A percentile compares a stretch with the other conserved stretches of the same genome.
These are phyloP conservation scores for Noctua janthina DNA, from an alignment of 2,888 invertebrate genomes.

Conservation along the genomic window DNA sequence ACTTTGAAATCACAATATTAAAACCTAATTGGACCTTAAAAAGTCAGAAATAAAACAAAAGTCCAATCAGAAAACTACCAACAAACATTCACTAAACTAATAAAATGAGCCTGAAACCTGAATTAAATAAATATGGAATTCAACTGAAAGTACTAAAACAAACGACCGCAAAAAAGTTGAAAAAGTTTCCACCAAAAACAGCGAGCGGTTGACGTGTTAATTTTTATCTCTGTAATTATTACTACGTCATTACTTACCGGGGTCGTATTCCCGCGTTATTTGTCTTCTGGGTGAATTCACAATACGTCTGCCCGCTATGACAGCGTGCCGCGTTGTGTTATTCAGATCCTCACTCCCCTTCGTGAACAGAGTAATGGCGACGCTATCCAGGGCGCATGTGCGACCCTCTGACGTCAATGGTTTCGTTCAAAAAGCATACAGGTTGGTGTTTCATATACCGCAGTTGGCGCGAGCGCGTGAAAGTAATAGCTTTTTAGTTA, in stretches of 20 bases:
- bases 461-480: constrained; percentile 68
- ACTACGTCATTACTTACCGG: constrained; percentile 81
- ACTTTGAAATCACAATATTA: constrained; percentile 1
- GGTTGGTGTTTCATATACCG: constrained; percentile 78
- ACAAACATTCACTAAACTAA: constrained; percentile 24
- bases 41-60: constrained; percentile 11
- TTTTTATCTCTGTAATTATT: constrained; percentile 65
- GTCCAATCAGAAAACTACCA: constrained; percentile 11
- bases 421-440: constrained; percentile 88
- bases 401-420: constrained; percentile 88
- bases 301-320: constrained; percentile 76
- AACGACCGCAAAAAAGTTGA: not conserved
- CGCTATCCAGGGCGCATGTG: constrained; percentile 76
- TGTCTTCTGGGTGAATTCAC: constrained; percentile 66
- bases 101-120: constrained; percentile 15
- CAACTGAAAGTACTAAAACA: constrained; percentile 3
- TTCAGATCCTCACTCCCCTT: constrained; percentile 67
- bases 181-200: constrained; percentile 25
- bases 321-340: constrained; percentile 81
- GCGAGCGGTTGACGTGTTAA: constrained; percentile 43
- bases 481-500: constrained; percentile 55
- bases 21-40: not conserved
- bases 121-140: constrained; percentile 24
- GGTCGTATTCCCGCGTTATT: constrained; percentile 80
- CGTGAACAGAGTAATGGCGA: constrained; percentile 67